Evolutionary conservation across 1,140 invertebrate genomes (phyloP).

Genomic region (Ips typographus): DNA sequence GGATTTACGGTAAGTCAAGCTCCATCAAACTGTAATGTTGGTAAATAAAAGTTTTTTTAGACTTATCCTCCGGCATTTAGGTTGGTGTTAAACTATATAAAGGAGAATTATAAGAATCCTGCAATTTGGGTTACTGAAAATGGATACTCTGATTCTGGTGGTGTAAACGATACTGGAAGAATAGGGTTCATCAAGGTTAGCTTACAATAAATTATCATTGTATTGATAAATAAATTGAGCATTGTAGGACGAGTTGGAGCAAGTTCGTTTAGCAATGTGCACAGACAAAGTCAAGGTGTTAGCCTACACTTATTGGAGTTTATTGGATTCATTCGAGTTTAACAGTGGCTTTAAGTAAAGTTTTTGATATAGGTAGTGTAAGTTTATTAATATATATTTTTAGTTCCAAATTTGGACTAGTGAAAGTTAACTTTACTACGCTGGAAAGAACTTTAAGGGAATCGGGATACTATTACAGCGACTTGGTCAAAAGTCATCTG

Average conservation of each 20-base stretch:
- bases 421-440: slow-evolving; percentile 70
- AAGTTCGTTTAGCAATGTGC: slow-evolving; percentile 33
- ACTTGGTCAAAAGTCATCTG: slow-evolving; percentile 53
- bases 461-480: slow-evolving; percentile 63
- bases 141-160: slow-evolving; percentile 57
- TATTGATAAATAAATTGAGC: not conserved
- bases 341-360: slow-evolving; percentile 46
- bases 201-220: not conserved
- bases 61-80: slow-evolving; percentile 52
- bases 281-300: slow-evolving; percentile 50
- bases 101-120: slow-evolving; percentile 61
- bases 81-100: slow-evolving; percentile 63
- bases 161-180: slow-evolving; percentile 30
- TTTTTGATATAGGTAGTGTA: slow-evolving; percentile 21
- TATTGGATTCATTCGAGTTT: slow-evolving; percentile 70
- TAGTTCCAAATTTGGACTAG: slow-evolving; percentile 70
- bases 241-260: not conserved
- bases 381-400: slow-evolving; percentile 41
- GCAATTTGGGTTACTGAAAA: slow-evolving; percentile 72
- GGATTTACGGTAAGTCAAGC: not conserved
- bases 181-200: slow-evolving; percentile 31
- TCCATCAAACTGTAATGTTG: not conserved
- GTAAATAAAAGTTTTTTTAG: not conserved
- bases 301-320: slow-evolving; percentile 64
- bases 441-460: slow-evolving; percentile 67